phyloP scores from a whole-genome alignment of 2,797 vertebrate species.

The Coendou prehensilis region DNA sequence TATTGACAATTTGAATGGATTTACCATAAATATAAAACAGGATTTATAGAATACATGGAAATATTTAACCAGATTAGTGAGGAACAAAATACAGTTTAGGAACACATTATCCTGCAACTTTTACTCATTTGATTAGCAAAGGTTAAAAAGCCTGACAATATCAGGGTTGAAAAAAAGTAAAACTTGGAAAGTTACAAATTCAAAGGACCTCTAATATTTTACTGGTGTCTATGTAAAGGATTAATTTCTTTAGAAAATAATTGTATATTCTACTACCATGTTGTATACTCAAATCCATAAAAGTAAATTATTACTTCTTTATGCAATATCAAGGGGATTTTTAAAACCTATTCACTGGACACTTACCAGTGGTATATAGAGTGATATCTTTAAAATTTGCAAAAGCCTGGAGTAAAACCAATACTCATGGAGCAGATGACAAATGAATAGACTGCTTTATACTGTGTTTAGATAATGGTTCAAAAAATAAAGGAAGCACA shows the following conservation, averaged over 20 bases:
- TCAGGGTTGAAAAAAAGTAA: background rate
- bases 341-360: background rate
- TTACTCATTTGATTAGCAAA: background rate
- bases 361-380: background rate
- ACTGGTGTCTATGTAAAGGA: background rate
- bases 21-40: background rate
- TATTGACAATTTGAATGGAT: background rate
- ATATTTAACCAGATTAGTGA: background rate
- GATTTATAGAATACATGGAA: background rate
- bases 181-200: background rate
- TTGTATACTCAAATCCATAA: background rate
- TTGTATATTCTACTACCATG: background rate
- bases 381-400: background rate
- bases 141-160: background rate
- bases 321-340: background rate
- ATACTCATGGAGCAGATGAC: background rate
- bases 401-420: background rate
- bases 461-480: background rate
- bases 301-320: background rate
- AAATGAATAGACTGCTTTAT: background rate
- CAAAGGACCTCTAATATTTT: background rate
- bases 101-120: background rate
- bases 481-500: conserved; percentile 3
- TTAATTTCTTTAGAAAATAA: background rate
- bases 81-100: background rate